Percentiles rank a stretch among this genome's conserved stretches.
Evolutionary conservation across 30 jellyfish, hydroid and myxozoan genomes (phyloP).

Genomic region (Catostylus mosaicus): DNA sequence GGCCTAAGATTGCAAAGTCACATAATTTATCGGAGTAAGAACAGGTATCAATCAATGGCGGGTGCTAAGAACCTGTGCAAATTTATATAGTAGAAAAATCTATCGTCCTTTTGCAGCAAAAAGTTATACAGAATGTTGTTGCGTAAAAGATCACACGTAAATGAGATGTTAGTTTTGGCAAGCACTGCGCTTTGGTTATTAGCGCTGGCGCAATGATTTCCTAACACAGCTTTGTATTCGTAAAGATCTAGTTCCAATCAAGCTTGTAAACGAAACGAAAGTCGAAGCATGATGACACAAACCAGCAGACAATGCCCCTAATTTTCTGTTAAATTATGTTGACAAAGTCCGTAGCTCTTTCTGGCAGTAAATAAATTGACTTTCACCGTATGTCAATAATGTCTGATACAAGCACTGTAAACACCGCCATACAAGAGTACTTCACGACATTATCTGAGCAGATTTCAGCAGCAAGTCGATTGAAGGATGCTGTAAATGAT

Average conservation of each 20-base stretch:
- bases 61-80: not conserved
- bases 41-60: slow-evolving; percentile 1
- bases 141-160: not conserved
- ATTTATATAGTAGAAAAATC: not conserved
- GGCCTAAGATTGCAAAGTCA: not conserved
- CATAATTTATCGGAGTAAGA: not conserved
- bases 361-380: not conserved
- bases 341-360: not conserved
- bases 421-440: slow-evolving; percentile 51
- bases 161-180: not conserved
- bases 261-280: not conserved
- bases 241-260: not conserved
- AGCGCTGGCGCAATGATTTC: not conserved
- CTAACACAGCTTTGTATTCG: not conserved
- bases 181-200: not conserved
- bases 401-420: slow-evolving; percentile 58
- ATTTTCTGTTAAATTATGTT: not conserved
- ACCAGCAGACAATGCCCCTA: not conserved
- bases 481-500: slow-evolving; percentile 56
- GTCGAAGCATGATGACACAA: not conserved
- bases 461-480: slow-evolving; percentile 49
- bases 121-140: not conserved
- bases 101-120: not conserved
- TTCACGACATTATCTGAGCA: slow-evolving; percentile 38
- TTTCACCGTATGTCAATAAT: not conserved